Base-by-base conservation (phyloP, 1,140 invertebrate species). In the Aporrectodea caliginosa region DNA sequence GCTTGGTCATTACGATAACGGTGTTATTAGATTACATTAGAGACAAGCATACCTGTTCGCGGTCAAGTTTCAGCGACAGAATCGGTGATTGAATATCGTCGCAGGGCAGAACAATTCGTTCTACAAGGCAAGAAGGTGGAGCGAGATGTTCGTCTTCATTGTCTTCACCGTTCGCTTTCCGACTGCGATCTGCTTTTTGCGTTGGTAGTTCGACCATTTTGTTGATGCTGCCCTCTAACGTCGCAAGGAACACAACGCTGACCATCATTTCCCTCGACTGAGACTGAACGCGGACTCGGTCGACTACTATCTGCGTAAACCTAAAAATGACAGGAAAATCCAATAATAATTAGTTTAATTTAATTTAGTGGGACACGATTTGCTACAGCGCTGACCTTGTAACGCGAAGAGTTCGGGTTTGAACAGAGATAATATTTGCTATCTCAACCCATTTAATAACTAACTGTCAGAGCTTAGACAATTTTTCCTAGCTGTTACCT, bases 241-340 rank as follows among this genome's bases (percentile, higher is more conserved):
- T 95, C 16, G 93, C 92, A 1, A 95, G 92, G 85, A 94, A 97
- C 0, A 95, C 87, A 0, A 95, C 91, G 68, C 93, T 91, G 0
- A 93, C 90, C 14, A 83, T 77, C 14, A 85, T 85, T 72, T 84
- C 84, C 78, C 84, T 80, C 2, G 83, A 80, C 88, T 90, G 89
- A 16, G 90, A 84, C 85, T 94, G 93, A 0, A 92, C 93, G 0
- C 90, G 86, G 6, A 94, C 90, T 16, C 92, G 90, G 84, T 95
- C 93, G 1, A 94, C 91, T 0, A 93, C 93, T 29, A 96, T 92
- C 84, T 94, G 93, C 0, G 91, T 93, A 84, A 94, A 93, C 14
- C 88, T 89, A 79, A n/a, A 82, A n/a, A n/a, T n/a, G n/a, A n/a
- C n/a, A n/a, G n/a, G n/a, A n/a, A n/a, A n/a, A n/a, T n/a, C n/a